phyloP scores from a whole-genome alignment of 2,888 invertebrate species.

The Dolomedes plantarius region DNA sequence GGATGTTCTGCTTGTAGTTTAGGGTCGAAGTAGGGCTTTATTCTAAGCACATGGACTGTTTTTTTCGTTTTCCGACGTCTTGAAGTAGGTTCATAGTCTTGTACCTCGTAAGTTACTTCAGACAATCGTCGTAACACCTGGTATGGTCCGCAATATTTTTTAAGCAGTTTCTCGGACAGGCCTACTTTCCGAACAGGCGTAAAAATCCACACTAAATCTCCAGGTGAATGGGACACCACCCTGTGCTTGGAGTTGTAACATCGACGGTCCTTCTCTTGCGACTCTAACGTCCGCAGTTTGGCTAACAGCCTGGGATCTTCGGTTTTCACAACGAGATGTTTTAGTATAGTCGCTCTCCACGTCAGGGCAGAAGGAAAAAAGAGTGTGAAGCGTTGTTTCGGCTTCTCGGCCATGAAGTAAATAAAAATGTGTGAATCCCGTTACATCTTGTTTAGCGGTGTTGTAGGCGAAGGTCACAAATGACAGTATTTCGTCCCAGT shows the following conservation, averaged over 20 bases:
- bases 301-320: slow-evolving; percentile 10
- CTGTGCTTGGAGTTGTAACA: slow-evolving; percentile 13
- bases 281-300: background rate
- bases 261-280: background rate
- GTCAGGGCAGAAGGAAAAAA: no score
- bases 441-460: background rate
- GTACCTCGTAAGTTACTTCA: slow-evolving; percentile 12
- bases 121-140: background rate
- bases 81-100: no score
- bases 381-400: background rate
- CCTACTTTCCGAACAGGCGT: slow-evolving; percentile 11
- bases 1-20: no score
- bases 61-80: background rate
- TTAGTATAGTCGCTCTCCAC: no score
- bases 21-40: background rate
- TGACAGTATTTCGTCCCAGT: background rate
- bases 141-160: background rate
- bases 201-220: slow-evolving; percentile 18
- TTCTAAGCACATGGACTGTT: background rate
- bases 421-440: background rate
- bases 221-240: background rate
- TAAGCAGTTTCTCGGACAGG: no score
- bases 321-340: background rate
- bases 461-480: no score
- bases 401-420: background rate